Conservation (phyloP, 2,888 invertebrate genomes). For the Drosophila neonasuta region DNA sequence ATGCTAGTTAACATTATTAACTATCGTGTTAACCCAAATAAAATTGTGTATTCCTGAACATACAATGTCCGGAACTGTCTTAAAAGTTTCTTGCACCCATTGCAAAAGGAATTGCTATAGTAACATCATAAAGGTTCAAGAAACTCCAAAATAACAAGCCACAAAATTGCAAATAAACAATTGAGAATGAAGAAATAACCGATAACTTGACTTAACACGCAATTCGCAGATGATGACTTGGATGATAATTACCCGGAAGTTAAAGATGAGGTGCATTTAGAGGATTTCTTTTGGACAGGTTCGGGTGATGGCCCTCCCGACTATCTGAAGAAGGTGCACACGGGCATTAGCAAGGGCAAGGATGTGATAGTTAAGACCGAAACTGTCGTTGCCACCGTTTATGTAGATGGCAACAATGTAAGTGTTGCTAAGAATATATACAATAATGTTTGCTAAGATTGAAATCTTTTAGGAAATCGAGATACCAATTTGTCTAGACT, state of each 20-base stretch:
- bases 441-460: neutral
- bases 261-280: conserved; percentile 83
- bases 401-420: conserved; percentile 84
- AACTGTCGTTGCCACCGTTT: conserved; percentile 88
- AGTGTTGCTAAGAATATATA: conserved; percentile 31
- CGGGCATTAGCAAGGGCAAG: conserved; percentile 83
- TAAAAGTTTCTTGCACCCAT: conserved; percentile 48
- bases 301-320: conserved; percentile 90
- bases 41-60: neutral
- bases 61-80: conserved; percentile 39
- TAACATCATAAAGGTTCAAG: conserved; percentile 68
- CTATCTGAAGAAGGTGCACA: conserved; percentile 80
- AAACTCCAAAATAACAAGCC: conserved; percentile 57
- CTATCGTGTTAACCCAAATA: neutral
- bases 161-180: conserved; percentile 40
- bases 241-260: conserved; percentile 78
- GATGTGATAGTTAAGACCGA: conserved; percentile 86
- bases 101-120: conserved; percentile 66
- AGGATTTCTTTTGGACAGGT: conserved; percentile 95
- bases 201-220: conserved; percentile 21
- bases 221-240: conserved; percentile 73
- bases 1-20: neutral
- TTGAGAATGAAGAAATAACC: neutral
- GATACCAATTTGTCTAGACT: conserved; percentile 81
- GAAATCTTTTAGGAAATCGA: conserved; percentile 75